Percentiles rank a stretch among this genome's conserved stretches.
phyloP scores from a whole-genome alignment of 2,797 vertebrate species.

The Neomorphus geoffroyi region DNA sequence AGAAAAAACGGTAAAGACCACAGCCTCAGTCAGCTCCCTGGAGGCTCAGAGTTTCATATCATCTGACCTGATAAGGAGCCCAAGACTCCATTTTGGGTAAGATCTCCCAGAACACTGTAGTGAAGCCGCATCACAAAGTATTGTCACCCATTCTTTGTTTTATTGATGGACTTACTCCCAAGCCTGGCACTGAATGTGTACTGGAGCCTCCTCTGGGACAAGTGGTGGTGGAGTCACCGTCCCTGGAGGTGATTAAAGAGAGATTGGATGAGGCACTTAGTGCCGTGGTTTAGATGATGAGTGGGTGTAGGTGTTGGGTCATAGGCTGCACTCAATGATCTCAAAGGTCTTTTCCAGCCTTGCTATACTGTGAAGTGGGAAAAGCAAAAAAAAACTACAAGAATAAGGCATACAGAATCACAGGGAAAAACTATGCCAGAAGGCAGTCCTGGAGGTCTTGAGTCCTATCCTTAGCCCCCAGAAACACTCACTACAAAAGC shows the following conservation, averaged over 20 bases:
- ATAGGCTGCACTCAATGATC: too few relatives aligned
- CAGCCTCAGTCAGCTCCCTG: background rate
- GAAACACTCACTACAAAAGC: background rate
- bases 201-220: background rate
- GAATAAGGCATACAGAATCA: background rate
- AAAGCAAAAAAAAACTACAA: background rate
- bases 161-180: background rate
- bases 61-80: background rate
- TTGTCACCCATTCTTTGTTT: background rate
- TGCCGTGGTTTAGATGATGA: too few relatives aligned
- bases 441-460: background rate
- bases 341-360: too few relatives aligned
- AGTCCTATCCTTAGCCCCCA: background rate
- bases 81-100: background rate
- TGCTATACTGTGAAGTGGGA: too few relatives aligned
- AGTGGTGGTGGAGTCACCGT: too few relatives aligned
- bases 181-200: background rate
- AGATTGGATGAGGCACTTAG: too few relatives aligned
- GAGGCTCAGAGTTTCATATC: background rate
- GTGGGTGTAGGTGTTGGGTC: too few relatives aligned
- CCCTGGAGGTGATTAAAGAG: too few relatives aligned
- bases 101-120: background rate
- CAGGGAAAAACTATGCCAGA: background rate
- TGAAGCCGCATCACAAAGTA: background rate
- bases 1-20: background rate